Percentiles rank a stretch among this genome's conserved stretches.
phyloP scores from a whole-genome alignment of 2,888 invertebrate genomes.

The Drosophila fulvimacula region DNA sequence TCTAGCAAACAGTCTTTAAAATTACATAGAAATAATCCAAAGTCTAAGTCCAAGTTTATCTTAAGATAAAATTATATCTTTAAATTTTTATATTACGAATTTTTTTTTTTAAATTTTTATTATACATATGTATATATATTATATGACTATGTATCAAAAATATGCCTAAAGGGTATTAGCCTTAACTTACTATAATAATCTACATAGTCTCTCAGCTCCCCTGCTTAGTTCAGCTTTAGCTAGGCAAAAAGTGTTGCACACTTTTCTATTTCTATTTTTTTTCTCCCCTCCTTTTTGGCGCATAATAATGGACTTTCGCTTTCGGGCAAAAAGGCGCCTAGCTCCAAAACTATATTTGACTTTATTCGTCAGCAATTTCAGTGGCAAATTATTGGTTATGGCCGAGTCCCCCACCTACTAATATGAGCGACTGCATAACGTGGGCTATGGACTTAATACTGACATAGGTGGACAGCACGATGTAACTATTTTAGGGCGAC shows the following conservation, averaged over 20 bases:
- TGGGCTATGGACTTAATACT: not conserved
- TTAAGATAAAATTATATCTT: too few relatives aligned
- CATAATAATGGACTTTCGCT: conserved; percentile 76
- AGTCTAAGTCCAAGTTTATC: too few relatives aligned
- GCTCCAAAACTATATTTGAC: conserved; percentile 17
- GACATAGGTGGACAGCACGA: conserved; percentile 13
- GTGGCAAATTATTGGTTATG: conserved; percentile 37
- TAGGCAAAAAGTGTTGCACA: conserved; percentile 25
- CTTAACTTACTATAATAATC: not conserved
- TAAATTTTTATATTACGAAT: too few relatives aligned
- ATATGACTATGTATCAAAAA: too few relatives aligned
- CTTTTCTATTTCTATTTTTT: not conserved
- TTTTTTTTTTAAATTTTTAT: too few relatives aligned
- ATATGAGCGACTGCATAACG: conserved; percentile 9
- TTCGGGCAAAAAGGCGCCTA: conserved; percentile 11
- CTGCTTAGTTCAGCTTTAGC: not conserved
- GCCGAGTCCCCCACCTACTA: too few relatives aligned
- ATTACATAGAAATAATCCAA: too few relatives aligned
- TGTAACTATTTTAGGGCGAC: not conserved
- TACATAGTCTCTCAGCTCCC: not conserved
- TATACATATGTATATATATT: too few relatives aligned
- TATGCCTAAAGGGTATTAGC: not conserved
- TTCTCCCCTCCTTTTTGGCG: conserved; percentile 40
- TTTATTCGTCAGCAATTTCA: conserved; percentile 43
- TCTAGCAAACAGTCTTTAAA: too few relatives aligned